Base-by-base conservation (phyloP, 1,140 invertebrate species). In the Delia radicum region DNA sequence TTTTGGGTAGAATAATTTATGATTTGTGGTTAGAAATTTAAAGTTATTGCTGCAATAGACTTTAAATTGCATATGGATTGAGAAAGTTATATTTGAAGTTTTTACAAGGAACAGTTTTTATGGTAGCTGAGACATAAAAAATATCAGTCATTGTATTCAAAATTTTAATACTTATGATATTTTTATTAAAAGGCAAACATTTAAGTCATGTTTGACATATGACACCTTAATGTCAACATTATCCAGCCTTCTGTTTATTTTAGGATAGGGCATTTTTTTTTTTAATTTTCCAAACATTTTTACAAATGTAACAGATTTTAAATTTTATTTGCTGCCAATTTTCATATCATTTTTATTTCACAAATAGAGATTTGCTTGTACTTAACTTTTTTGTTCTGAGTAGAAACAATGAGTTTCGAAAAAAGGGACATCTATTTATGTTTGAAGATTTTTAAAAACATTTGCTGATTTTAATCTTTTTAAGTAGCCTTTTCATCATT, bases 401-500 rank as follows among this genome's bases (percentile, higher is more conserved):
- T 21, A 55, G 18, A 21, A 21, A 13, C 13, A 37, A 48, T 21
- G 48, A 55, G 48, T 55, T 55, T 55, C 48, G n/a, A 48, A n/a
- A 0, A n/a, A n/a, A 33, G 10, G 31, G 4, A 33, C 31, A 33
- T 63, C 1, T 63, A 13, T 63, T n/a, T n/a, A n/a, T n/a, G n/a
- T n/a, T n/a, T n/a, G n/a, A n/a, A n/a, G n/a, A n/a, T n/a, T n/a
- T 67, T 65, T 65, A 3, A 65, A 29, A 69, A 69, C 65, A 69
- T 69, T 69, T 69, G 65, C 65, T 69, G 65, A 69, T 69, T 69
- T 69, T 69, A 69, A 69, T 69, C 65, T 69, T 69, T 69, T 69
- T 69, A 69, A 69, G 65, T 69, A 69, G 65, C 65, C 29, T 69
- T 69, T 33, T 67, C 31, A 48, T 48, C 24, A 27, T 29, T 24